A percentile compares a stretch with the other conserved stretches of the same genome.
These are phyloP conservation scores for Epizoanthus illoricatus DNA, from an alignment of 92 coral and sea anemone species.

Conservation along the genomic window DNA sequence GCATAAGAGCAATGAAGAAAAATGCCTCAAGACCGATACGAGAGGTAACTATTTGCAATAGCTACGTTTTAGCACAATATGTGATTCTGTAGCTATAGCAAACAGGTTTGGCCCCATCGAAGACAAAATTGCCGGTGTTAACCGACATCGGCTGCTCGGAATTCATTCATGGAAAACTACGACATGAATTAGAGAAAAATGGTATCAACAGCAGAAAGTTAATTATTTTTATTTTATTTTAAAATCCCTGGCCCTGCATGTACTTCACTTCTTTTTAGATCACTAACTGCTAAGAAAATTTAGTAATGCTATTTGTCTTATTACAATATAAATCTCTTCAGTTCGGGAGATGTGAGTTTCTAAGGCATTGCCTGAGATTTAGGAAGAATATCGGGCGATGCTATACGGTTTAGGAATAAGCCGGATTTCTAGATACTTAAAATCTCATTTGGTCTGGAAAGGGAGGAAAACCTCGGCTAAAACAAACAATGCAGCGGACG, in stretches of 20 bases:
- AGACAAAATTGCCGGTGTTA: too few species aligned
- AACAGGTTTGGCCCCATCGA: conserved; percentile 1
- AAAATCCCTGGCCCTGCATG: background rate
- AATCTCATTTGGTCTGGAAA: conserved; percentile 1
- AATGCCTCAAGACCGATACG: background rate
- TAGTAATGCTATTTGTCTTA: background rate
- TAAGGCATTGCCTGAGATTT: background rate
- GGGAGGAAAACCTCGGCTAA: conserved; percentile 7
- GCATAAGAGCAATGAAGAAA: background rate
- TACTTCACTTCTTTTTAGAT: background rate
- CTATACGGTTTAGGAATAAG: background rate
- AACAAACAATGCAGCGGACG: conserved; percentile 14
- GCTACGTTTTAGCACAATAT: background rate
- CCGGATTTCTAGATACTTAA: conserved; percentile 7
- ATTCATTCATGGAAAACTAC: background rate
- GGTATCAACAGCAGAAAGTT: too few species aligned
- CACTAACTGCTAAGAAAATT: background rate
- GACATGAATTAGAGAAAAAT: background rate
- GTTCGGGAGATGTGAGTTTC: background rate
- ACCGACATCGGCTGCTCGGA: background rate
- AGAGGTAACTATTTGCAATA: background rate
- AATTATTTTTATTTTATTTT: too few species aligned
- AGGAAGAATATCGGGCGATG: background rate
- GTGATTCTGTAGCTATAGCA: background rate
- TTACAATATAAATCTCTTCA: background rate